These are phyloP conservation scores for Platerodrilus igneus DNA, from an alignment of 2,888 invertebrate genomes.

Conservation along the genomic window DNA sequence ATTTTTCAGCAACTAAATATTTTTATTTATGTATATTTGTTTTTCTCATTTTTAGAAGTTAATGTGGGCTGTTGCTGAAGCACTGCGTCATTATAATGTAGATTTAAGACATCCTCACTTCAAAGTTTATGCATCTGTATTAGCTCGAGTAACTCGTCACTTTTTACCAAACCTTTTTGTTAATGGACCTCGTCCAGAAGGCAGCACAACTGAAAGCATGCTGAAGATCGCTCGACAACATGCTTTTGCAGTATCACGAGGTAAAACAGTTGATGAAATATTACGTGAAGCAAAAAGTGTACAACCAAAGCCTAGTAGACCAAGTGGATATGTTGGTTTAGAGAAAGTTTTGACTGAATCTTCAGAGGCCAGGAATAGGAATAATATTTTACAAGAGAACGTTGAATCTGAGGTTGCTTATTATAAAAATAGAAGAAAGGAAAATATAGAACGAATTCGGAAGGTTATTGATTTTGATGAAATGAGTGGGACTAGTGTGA, in stretches of 20 bases:
- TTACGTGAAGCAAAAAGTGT: constrained; percentile 42
- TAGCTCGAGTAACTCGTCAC: constrained; percentile 64
- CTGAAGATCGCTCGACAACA: constrained; percentile 63
- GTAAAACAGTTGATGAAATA: constrained; percentile 62
- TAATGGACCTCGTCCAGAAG: constrained; percentile 47
- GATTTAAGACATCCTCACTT: constrained; percentile 65
- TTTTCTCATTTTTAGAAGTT: constrained; percentile 56
- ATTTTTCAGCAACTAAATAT: not conserved
- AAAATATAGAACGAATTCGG: constrained; percentile 38
- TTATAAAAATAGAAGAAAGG: constrained; percentile 9
- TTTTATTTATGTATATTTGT: not conserved
- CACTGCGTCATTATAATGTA: constrained; percentile 67
- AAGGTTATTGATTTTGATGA: constrained; percentile 40
- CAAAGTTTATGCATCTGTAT: constrained; percentile 62
- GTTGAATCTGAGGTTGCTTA: constrained; percentile 2
- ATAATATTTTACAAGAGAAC: constrained; percentile 23
- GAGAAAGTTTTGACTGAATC: constrained; percentile 41
- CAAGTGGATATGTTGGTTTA: constrained; percentile 53
- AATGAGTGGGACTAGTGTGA: constrained; percentile 15
- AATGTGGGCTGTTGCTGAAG: constrained; percentile 76
- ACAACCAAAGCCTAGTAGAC: constrained; percentile 44
- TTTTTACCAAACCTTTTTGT: constrained; percentile 56
- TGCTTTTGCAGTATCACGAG: constrained; percentile 60
- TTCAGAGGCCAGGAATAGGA: constrained; percentile 18
- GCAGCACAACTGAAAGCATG: constrained; percentile 71